Evolutionary conservation across 2,888 invertebrate genomes (phyloP), one percentile per base, ranked within the genome.

Genomic region (Aphidoletes aphidimyza): DNA sequence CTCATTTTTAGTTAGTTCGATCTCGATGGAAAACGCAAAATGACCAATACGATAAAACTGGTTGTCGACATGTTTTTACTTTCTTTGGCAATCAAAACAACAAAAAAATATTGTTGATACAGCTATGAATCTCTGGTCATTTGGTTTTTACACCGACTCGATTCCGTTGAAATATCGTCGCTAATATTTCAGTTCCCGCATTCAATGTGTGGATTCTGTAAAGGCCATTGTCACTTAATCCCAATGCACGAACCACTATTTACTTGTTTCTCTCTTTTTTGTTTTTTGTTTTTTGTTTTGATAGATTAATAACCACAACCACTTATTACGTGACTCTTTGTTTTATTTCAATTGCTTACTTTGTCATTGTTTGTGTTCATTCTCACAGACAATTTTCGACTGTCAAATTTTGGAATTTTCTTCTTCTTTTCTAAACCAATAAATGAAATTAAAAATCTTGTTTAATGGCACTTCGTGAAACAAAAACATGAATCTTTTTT

Each of bases 241-340:
- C 22, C 54, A 54, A 54, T 30, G 69, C 30, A 69, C 69, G 69
- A 30, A 69, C n/a, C 3, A 30, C 69, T 17, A 69, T 69, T 69
- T n/a, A n/a, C n/a, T n/a, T n/a, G n/a, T n/a, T n/a, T n/a, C n/a
- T n/a, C n/a, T n/a, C n/a, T n/a, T n/a, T n/a, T n/a, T n/a, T n/a
- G n/a, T n/a, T n/a, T n/a, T n/a, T n/a, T n/a, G n/a, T n/a, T n/a
- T n/a, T n/a, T n/a, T n/a, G n/a, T n/a, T 69, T 69, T 3, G 8
- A 30, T 34, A 30, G 30, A 69, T 30, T 69, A 30, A 69, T 69
- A 30, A 69, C 69, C 8, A n/a, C 34, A 30, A 69, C 69, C 8
- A n/a, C 34, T 69, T 69, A 69, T 69, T 69, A 69, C 69, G 30
- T 69, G 69, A 69, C 69, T 30, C n/a, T 54, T 54, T 26, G 22